A percentile compares a stretch with the other conserved stretches of the same genome.
These are phyloP conservation scores for Stratiolaelaps scimitus DNA, from an alignment of 1,140 invertebrate genomes.

Conservation along the genomic window DNA sequence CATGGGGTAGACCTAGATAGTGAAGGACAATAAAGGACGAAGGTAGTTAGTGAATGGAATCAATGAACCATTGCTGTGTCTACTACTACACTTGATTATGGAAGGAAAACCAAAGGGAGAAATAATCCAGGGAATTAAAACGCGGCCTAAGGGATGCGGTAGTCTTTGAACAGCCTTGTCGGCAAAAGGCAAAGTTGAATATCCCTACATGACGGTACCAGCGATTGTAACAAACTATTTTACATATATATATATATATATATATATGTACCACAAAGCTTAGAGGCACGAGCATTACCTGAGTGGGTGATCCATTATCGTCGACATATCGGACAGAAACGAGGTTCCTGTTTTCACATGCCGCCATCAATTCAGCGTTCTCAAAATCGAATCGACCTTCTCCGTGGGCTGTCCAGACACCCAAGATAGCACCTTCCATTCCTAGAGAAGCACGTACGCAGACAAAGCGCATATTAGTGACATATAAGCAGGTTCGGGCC, in stretches of 20 bases:
- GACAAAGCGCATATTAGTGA: too few species aligned
- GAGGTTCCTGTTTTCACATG: slow-evolving; percentile 51
- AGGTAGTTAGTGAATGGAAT: neutral
- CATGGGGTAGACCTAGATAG: slow-evolving; percentile 55
- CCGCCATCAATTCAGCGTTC: slow-evolving; percentile 44
- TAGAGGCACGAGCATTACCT: slow-evolving; percentile 37
- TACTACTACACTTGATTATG: too few species aligned
- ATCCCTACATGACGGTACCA: too few species aligned
- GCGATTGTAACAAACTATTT: too few species aligned
- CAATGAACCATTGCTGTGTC: neutral
- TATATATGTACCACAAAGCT: neutral
- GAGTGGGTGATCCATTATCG: slow-evolving; percentile 59
- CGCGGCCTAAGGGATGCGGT: too few species aligned
- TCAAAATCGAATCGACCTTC: slow-evolving; percentile 62
- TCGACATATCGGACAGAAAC: slow-evolving; percentile 69
- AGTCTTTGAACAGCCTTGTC: too few species aligned
- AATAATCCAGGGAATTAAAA: too few species aligned
- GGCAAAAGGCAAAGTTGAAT: too few species aligned
- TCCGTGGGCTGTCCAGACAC: slow-evolving; percentile 93
- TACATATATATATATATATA: too few species aligned
- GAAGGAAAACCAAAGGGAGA: too few species aligned
- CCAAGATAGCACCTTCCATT: slow-evolving; percentile 69
- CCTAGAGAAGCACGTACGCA: slow-evolving; percentile 33
- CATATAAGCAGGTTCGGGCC: too few species aligned
- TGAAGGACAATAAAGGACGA: neutral